phyloP scores from a whole-genome alignment of 2,888 invertebrate genomes.

The Meloe dianella region DNA sequence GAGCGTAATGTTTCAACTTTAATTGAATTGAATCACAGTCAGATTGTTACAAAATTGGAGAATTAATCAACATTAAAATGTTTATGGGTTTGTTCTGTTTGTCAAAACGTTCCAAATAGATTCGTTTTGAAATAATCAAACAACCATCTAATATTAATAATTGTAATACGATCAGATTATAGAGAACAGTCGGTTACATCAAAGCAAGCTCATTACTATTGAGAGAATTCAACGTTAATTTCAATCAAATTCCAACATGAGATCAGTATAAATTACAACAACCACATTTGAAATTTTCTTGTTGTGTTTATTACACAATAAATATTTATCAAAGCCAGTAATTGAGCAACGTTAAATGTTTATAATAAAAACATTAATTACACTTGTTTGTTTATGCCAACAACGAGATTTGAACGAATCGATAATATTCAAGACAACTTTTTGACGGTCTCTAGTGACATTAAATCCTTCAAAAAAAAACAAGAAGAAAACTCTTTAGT shows the following conservation, averaged over 20 bases:
- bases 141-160: background rate
- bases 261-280: background rate
- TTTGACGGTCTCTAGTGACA: too few species aligned
- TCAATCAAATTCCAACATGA: background rate
- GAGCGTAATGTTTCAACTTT: background rate
- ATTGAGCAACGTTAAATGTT: background rate
- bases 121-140: background rate
- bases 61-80: background rate
- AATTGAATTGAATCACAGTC: background rate
- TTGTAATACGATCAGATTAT: constrained; percentile 22
- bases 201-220: constrained; percentile 27
- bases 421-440: too few species aligned
- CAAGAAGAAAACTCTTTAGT: too few species aligned
- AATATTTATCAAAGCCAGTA: background rate
- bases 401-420: too few species aligned
- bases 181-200: constrained; percentile 27
- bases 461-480: too few species aligned
- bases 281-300: background rate
- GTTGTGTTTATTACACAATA: background rate
- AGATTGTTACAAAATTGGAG: background rate
- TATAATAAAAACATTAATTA: background rate
- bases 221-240: constrained; percentile 14
- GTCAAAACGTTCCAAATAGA: background rate
- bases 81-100: background rate
- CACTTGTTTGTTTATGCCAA: background rate